Base-by-base conservation (phyloP, 2,888 invertebrate genomes). In the Agrotis segetum region DNA sequence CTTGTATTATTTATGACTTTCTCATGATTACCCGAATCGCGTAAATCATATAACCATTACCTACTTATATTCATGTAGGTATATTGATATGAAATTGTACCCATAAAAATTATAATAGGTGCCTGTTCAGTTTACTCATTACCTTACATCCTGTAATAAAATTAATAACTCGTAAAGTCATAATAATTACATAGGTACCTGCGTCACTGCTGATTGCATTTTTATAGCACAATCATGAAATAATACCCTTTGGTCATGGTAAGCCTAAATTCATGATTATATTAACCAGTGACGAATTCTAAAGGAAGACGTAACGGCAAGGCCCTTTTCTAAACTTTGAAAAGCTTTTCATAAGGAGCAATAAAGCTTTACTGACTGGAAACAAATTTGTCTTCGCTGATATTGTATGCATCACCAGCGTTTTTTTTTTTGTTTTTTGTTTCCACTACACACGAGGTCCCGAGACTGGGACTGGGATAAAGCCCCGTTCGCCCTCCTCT, bases 121-220 rank as follows among this genome's bases (percentile, higher is more conserved):
- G 29, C 16, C 19, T 9, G 7, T 34, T 34, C 34, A 1, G 24
- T 24, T 24, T 24, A 53, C 55, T 24, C 5, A 50, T 67, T 70
- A 52, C 61, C 52, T 44, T 52, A 53, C 29, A 46, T 70, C 49
- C 69, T 66, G 34, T 52, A 44, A 70, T 65, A 70, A 70, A 62
- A 60, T 21, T 66, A 66, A 21, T 24, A 34, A 46, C 24, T 68
- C 40, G 49, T 67, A 67, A 49, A 67, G 14, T 56, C 47, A 67
- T 55, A 21, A 68, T 21, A 24, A n/a, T 17, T 24, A n/a, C n/a
- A n/a, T n/a, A 13, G 17, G 34, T 14, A 17, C 19, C 56, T 50
- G 58, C 17, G 14, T 19, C 19, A 67, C 24, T 11, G 6, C 40
- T 56, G 24, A 24, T 50, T 44, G 40, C 40, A 59, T 67, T 14